Percentiles rank a stretch among this genome's conserved stretches.
phyloP scores from a whole-genome alignment of 2,113 vertebrate species.

The Cyanistes caeruleus region DNA sequence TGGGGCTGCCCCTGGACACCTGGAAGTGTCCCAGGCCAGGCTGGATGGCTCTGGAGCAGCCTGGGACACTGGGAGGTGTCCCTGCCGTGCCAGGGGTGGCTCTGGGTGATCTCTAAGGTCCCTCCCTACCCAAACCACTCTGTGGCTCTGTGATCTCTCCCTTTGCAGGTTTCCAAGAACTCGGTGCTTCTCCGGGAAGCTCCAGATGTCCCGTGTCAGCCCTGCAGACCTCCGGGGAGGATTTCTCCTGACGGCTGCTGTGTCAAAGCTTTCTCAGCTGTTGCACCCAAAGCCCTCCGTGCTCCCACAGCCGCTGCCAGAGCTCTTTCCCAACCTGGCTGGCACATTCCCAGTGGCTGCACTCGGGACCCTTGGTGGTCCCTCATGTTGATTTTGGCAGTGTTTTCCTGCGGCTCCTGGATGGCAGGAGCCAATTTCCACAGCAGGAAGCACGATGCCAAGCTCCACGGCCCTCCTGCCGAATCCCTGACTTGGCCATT shows the following conservation, averaged over 20 bases:
- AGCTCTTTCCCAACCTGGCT: neutral
- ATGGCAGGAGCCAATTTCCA: neutral
- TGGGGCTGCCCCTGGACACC: neutral
- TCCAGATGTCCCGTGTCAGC: conserved; percentile 53
- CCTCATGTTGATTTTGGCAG: rapidly evolving
- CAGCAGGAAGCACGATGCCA: rapidly evolving
- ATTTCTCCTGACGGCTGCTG: neutral
- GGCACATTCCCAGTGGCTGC: neutral
- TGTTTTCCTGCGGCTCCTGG: neutral
- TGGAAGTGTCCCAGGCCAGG: rapidly evolving
- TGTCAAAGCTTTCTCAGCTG: conserved; percentile 64
- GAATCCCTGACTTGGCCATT: rapidly evolving
- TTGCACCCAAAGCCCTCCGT: neutral
- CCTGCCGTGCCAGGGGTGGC: neutral
- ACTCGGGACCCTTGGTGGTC: neutral
- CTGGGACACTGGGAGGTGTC: neutral
- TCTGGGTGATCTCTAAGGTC: no score
- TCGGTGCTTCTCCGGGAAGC: neutral
- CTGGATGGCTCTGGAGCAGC: neutral
- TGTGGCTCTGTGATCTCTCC: no score
- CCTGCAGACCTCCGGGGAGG: neutral
- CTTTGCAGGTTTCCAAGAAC: neutral
- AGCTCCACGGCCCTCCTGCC: rapidly evolving
- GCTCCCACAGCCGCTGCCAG: neutral
- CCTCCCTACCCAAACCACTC: neutral